Evolutionary conservation across 2,113 vertebrate species (phyloP).

Genomic region (Vireo altiloquus): DNA sequence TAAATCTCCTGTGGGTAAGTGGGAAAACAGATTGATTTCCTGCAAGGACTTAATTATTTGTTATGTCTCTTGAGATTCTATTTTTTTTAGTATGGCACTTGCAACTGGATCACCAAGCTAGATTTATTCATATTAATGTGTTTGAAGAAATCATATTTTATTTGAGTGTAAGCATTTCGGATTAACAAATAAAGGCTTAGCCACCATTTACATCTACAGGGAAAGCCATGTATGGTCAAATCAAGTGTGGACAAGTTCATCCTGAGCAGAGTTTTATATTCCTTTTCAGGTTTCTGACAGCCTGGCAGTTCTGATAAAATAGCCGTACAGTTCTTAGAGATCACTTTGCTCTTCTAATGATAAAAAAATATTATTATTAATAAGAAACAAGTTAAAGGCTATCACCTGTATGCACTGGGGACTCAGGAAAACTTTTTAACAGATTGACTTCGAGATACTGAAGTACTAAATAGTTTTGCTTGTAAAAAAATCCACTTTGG

Average conservation of each 20-base stretch:
- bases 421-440: neutral
- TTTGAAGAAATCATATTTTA: neutral
- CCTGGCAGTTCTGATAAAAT: conserved; percentile 4
- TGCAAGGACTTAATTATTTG: neutral
- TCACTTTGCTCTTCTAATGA: neutral
- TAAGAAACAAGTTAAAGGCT: neutral
- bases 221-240: conserved; percentile 27
- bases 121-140: neutral
- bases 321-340: neutral
- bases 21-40: neutral
- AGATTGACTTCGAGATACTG: neutral
- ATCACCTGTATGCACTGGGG: neutral
- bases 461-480: neutral
- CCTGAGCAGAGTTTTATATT: neutral
- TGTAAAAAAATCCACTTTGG: neutral
- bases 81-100: neutral
- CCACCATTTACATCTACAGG: neutral
- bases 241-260: neutral
- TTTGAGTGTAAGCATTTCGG: conserved; percentile 14
- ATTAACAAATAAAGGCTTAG: conserved; percentile 29
- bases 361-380: neutral
- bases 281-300: neutral
- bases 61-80: neutral
- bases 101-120: neutral
- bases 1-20: neutral